Conservation (phyloP, 2,797 vertebrate genomes). For the Danio tinwini region DNA sequence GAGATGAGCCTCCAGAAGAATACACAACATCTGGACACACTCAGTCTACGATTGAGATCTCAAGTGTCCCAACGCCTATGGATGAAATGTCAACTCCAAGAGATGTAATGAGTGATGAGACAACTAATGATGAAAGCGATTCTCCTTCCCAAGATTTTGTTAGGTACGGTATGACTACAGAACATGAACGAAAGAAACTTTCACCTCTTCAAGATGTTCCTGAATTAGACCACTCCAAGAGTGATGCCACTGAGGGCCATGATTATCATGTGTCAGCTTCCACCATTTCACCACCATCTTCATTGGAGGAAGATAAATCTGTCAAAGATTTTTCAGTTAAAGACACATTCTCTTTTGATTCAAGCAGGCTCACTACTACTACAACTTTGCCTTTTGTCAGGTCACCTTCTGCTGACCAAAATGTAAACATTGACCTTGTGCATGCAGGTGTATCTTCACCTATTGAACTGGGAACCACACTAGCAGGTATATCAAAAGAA, state of each 20-base stretch:
- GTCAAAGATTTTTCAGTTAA: slow-evolving; percentile 73
- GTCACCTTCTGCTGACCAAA: slow-evolving; percentile 89
- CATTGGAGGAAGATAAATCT: slow-evolving; percentile 90
- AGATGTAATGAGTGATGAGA: slow-evolving; percentile 91
- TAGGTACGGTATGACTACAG: slow-evolving; percentile 81
- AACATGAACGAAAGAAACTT: slow-evolving; percentile 78
- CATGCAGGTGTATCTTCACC: slow-evolving; percentile 82
- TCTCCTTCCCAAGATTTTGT: slow-evolving; percentile 88
- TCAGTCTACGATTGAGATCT: slow-evolving; percentile 93
- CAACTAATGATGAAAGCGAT: slow-evolving; percentile 87
- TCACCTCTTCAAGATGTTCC: slow-evolving; percentile 78
- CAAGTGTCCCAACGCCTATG: slow-evolving; percentile 91
- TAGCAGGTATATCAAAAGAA: slow-evolving; percentile 71
- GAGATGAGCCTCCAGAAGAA: slow-evolving; percentile 88
- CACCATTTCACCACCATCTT: slow-evolving; percentile 92
- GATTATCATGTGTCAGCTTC: slow-evolving; percentile 91
- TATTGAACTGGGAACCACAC: slow-evolving; percentile 79
- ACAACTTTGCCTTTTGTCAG: slow-evolving; percentile 83
- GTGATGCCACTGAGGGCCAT: slow-evolving; percentile 90
- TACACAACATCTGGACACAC: slow-evolving; percentile 90
- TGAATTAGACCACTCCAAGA: slow-evolving; percentile 84
- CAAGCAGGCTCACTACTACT: slow-evolving; percentile 72
- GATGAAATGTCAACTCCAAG: slow-evolving; percentile 94
- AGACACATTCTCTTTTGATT: slow-evolving; percentile 63
- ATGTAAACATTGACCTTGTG: slow-evolving; percentile 84